These are phyloP conservation scores for Lepeophtheirus nordmannii DNA, from an alignment of 2,888 invertebrate species.

Conservation along the genomic window DNA sequence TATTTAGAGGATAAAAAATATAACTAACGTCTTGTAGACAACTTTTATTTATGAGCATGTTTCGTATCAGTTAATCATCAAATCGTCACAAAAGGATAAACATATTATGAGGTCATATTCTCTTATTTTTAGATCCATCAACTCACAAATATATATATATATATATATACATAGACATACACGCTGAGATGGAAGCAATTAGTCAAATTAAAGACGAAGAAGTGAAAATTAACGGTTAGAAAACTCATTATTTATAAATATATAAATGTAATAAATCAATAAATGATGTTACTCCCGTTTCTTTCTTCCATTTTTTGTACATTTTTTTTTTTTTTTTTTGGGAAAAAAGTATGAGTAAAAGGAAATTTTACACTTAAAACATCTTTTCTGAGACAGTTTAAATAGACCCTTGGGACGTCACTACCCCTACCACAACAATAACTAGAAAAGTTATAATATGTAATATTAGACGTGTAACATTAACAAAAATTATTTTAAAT, in stretches of 20 bases:
- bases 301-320: neutral
- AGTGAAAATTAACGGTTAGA: conserved; percentile 4
- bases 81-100: no score
- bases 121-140: no score
- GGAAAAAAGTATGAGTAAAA: neutral
- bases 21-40: no score
- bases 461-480: conserved; percentile 6
- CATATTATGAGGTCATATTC: no score
- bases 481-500: neutral
- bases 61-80: no score
- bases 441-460: neutral
- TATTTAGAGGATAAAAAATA: no score
- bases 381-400: neutral
- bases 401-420: conserved; percentile 3
- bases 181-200: neutral
- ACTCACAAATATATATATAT: no score
- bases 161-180: no score
- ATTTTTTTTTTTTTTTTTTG: neutral
- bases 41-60: no score
- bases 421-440: neutral
- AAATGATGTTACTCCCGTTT: neutral
- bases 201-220: neutral
- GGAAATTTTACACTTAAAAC: neutral
- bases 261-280: conserved; percentile 1
- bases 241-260: neutral